These are phyloP conservation scores for Calyptomena viridis DNA, from an alignment of 2,113 vertebrate species.

Conservation along the genomic window DNA sequence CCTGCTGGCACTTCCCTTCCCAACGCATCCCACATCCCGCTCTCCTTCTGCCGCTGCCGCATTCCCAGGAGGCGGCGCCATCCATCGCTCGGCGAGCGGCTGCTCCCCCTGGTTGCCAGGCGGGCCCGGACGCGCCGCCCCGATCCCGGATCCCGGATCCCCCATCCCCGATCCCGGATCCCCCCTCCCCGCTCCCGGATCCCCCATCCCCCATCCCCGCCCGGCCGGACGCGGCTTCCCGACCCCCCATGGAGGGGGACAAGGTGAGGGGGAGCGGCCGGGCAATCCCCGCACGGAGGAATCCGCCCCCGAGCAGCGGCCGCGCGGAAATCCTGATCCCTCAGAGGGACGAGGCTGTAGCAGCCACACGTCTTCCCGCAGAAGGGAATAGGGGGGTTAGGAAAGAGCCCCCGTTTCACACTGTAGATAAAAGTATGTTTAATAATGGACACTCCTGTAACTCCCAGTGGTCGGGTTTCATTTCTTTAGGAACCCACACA, in stretches of 20 bases:
- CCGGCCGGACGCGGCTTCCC: too few relatives aligned
- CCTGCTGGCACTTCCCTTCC: background rate
- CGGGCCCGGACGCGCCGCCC: background rate
- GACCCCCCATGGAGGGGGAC: conserved; percentile 30
- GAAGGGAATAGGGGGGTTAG: background rate
- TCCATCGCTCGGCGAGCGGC: background rate
- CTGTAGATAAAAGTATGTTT: background rate
- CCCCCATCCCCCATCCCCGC: background rate
- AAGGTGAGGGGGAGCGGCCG: conserved; percentile 40
- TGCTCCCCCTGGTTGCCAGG: conserved; percentile 15
- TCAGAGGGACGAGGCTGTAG: rapidly evolving
- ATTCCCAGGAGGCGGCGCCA: background rate
- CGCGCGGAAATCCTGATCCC: rapidly evolving
- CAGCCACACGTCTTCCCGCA: rapidly evolving
- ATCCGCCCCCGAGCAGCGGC: rapidly evolving
- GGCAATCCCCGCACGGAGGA: background rate
- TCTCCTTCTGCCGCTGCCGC: rapidly evolving
- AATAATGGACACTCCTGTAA: background rate
- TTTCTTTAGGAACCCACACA: background rate
- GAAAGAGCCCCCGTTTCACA: background rate
- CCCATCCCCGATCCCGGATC: background rate
- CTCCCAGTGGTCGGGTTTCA: background rate
- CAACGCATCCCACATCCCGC: rapidly evolving
- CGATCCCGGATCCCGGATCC: background rate
- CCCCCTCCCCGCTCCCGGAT: too few relatives aligned